Evolutionary conservation across 2,888 invertebrate species (phyloP).

Genomic region (Cacoxenus indagator): DNA sequence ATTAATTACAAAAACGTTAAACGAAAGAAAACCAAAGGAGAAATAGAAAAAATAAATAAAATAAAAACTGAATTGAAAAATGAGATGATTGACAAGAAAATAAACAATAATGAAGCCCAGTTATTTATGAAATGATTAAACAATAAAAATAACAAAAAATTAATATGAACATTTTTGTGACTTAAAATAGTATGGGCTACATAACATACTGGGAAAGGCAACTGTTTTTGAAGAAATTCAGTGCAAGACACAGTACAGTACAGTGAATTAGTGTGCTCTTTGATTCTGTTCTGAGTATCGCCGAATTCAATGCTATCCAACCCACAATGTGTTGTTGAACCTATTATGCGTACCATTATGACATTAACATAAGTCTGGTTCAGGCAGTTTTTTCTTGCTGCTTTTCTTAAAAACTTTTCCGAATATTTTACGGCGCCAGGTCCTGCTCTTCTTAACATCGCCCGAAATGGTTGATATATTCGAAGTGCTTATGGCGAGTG

Average conservation of each 20-base stretch:
- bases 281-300: no score
- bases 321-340: no score
- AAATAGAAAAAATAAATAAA: constrained; percentile 35
- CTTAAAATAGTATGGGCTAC: no score
- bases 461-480: neutral
- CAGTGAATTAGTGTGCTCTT: no score
- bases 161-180: neutral
- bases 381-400: neutral
- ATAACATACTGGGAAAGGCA: no score
- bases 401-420: neutral
- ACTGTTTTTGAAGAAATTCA: no score
- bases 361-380: neutral
- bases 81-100: neutral
- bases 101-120: constrained; percentile 21
- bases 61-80: neutral
- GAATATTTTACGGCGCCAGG: neutral
- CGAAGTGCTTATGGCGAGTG: neutral
- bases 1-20: constrained; percentile 39
- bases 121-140: constrained; percentile 58
- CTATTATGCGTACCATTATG: no score
- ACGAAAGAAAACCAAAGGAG: constrained; percentile 16
- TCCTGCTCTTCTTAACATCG: neutral
- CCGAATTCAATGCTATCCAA: no score
- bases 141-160: constrained; percentile 54
- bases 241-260: no score